Evolutionary conservation across 2,797 vertebrate genomes (phyloP).

Genomic region (Diplodus sargus): DNA sequence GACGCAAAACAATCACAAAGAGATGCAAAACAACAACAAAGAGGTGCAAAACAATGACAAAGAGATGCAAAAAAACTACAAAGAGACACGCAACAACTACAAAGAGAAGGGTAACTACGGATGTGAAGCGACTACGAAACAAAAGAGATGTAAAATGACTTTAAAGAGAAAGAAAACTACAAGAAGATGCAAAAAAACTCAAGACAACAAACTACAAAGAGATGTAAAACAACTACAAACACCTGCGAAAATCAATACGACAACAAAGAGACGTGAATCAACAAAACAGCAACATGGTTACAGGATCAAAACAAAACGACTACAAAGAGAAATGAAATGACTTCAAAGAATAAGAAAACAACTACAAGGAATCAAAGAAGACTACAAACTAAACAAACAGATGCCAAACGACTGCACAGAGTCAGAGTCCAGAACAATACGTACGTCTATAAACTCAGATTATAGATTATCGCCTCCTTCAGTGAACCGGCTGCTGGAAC

Average conservation of each 20-base stretch:
- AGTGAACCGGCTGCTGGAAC: too few species aligned
- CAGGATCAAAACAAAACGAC: not conserved
- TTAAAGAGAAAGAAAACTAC: not conserved
- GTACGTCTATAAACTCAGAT: not conserved
- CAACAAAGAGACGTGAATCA: not conserved
- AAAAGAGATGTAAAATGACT: not conserved
- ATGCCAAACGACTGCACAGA: too few species aligned
- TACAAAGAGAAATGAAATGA: not conserved
- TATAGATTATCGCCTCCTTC: not conserved
- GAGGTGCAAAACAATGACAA: not conserved
- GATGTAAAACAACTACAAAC: too few species aligned
- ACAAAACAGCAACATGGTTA: too few species aligned
- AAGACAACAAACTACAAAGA: not conserved
- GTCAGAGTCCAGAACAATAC: not conserved
- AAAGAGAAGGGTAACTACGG: too few species aligned
- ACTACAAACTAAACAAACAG: not conserved
- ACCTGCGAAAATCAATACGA: not conserved
- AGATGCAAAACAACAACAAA: not conserved
- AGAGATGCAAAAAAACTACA: not conserved
- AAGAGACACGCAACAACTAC: too few species aligned
- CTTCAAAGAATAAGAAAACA: not conserved
- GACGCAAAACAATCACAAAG: not conserved
- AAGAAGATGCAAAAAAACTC: not conserved
- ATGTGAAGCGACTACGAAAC: too few species aligned
- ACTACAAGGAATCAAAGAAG: not conserved